Base-by-base conservation (phyloP, 2,113 vertebrate genomes). In the Macrotis lagotis region DNA sequence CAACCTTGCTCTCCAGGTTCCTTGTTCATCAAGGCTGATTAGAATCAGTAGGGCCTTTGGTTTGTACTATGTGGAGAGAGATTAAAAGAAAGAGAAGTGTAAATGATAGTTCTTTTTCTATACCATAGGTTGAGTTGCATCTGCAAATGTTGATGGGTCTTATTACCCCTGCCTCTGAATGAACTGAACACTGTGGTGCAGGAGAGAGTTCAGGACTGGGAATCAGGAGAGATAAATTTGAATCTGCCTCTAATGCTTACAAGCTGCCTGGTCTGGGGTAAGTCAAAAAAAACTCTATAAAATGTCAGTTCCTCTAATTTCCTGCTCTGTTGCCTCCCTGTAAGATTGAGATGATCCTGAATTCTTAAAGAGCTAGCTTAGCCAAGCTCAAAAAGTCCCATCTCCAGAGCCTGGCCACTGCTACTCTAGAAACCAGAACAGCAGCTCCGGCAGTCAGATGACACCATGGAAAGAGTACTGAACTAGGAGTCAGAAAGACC, bases 1-100 rank as follows among this genome's bases (percentile, higher is more conserved):
- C 74, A 74, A 95, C 91, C 95, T 94, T 53, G 28, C 91, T 92
- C 96, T 94, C 91, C 52, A 3, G 51, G 88, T 37, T 37, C 3
- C 55, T 66, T 66, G 31, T 59, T 66, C 31, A 66, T 31, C 26
- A 37, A 66, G 37, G 55, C 31, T 66, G 31, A 66, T 66, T 66
- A 12, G 31, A 5, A 66, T 19, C 55, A 66, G 3, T 37, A 88
- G 95, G 95, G 90, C 47, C 95, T 95, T 22, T 3, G 12, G 53
- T 92, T 93, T 91, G 94, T 93, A 96, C 83, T 12, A 31, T 9
- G 31, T 66, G 31, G 31, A 66, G 31, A 66, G 55, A 66, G 31
- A 37, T 31, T 59, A 50, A 93, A 90, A 96, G 94, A 51, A 96
- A 93, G 95, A 52, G 95, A 96, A 95, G 53, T 93, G 92, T 52